Evolutionary conservation across 2,113 vertebrate genomes (phyloP).

Genomic region (Aegithalos caudatus): DNA sequence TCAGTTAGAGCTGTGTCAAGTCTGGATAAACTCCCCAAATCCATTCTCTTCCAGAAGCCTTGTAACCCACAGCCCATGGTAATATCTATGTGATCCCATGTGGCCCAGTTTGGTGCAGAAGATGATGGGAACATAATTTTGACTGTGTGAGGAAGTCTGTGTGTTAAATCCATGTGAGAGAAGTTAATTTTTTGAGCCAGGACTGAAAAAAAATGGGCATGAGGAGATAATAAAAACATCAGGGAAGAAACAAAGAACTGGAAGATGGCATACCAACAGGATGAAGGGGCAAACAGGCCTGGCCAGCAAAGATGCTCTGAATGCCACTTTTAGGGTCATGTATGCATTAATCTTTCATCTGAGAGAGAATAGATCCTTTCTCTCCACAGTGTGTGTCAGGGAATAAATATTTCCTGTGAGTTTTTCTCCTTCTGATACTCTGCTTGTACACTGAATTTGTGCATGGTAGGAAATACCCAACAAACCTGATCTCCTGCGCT

Average conservation of each 20-base stretch:
- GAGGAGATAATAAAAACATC: not conserved
- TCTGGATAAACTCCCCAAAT: not conserved
- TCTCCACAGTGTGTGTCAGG: not conserved
- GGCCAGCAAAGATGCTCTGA: not conserved
- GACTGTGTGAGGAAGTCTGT: not conserved
- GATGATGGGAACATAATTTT: not conserved
- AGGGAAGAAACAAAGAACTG: not conserved
- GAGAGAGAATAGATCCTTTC: no score
- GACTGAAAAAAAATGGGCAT: not conserved
- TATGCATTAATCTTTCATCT: not conserved
- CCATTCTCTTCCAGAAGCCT: not conserved
- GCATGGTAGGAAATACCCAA: not conserved
- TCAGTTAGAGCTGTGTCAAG: not conserved
- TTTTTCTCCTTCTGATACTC: not conserved
- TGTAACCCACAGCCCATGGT: not conserved
- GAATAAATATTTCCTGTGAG: not conserved
- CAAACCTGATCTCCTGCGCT: not conserved
- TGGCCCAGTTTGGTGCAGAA: not conserved
- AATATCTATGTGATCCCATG: not conserved
- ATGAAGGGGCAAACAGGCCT: not conserved
- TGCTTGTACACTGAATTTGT: accelerated
- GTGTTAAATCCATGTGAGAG: not conserved
- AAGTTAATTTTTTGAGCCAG: not conserved
- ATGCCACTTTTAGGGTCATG: not conserved
- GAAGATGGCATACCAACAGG: not conserved